These are phyloP conservation scores for Trachelus troglodyta DNA, from an alignment of 2,888 invertebrate genomes.

Conservation along the genomic window DNA sequence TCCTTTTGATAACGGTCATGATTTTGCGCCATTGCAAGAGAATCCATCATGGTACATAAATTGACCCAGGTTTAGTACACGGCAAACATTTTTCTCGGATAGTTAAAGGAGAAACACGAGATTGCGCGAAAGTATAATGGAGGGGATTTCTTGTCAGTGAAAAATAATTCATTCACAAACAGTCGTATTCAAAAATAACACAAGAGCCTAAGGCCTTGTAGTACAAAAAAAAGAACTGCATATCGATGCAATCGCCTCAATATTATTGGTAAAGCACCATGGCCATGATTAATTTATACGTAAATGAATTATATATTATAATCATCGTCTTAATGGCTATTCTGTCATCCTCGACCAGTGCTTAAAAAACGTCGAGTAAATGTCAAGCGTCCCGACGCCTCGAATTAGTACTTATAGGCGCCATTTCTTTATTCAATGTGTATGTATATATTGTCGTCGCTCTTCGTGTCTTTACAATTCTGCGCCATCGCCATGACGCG, in stretches of 20 bases:
- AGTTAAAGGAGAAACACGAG: background rate
- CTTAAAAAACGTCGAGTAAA: background rate
- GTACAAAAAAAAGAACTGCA: background rate
- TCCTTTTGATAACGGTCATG: background rate
- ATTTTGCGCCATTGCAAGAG: too few species aligned
- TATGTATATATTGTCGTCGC: background rate
- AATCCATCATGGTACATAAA: background rate
- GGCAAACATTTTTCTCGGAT: background rate
- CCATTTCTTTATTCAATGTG: background rate
- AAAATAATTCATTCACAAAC: background rate
- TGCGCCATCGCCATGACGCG: background rate
- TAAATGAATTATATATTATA: background rate
- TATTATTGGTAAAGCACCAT: background rate
- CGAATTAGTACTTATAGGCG: background rate
- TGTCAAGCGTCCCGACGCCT: background rate
- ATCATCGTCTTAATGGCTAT: background rate
- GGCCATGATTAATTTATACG: background rate
- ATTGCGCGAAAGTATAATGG: background rate
- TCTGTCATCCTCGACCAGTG: background rate
- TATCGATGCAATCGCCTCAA: background rate
- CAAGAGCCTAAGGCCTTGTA: background rate
- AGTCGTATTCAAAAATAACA: background rate
- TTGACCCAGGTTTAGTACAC: background rate
- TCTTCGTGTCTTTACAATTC: background rate
- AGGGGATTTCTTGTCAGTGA: background rate